phyloP scores from a whole-genome alignment of 2,888 invertebrate genomes.

The Therioaphis trifolii region DNA sequence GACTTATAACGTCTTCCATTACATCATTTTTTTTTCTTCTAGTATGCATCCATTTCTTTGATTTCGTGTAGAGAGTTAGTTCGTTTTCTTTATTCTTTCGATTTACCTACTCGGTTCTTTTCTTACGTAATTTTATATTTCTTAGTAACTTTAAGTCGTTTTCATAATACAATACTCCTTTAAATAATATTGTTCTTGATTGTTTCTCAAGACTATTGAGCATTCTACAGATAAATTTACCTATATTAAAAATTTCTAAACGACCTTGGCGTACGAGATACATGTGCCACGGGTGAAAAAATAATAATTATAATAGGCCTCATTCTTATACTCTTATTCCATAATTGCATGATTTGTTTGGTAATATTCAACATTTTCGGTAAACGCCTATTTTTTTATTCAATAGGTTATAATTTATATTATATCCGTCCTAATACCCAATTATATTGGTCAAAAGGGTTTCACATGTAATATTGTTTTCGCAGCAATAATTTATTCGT shows the following conservation, averaged over 20 bases:
- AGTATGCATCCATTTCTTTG: conserved; percentile 7
- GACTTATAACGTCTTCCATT: conserved; percentile 58
- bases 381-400: conserved; percentile 34
- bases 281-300: neutral
- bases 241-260: neutral
- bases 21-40: conserved; percentile 35
- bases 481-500: conserved; percentile 48
- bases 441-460: conserved; percentile 59
- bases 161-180: neutral
- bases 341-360: conserved; percentile 14
- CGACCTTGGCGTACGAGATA: conserved; percentile 8
- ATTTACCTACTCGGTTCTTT: neutral
- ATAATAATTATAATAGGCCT: conserved; percentile 12
- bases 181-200: conserved; percentile 16
- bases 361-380: conserved; percentile 35
- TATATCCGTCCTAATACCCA: conserved; percentile 58
- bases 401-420: conserved; percentile 45
- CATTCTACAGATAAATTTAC: neutral
- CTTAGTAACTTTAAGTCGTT: conserved; percentile 29
- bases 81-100: neutral
- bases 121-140: conserved; percentile 7
- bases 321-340: conserved; percentile 15
- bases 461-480: conserved; percentile 40
- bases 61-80: neutral
- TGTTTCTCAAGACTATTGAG: conserved; percentile 1